These are phyloP conservation scores for Eilema griseolum DNA, from an alignment of 2,888 invertebrate genomes.

Conservation along the genomic window DNA sequence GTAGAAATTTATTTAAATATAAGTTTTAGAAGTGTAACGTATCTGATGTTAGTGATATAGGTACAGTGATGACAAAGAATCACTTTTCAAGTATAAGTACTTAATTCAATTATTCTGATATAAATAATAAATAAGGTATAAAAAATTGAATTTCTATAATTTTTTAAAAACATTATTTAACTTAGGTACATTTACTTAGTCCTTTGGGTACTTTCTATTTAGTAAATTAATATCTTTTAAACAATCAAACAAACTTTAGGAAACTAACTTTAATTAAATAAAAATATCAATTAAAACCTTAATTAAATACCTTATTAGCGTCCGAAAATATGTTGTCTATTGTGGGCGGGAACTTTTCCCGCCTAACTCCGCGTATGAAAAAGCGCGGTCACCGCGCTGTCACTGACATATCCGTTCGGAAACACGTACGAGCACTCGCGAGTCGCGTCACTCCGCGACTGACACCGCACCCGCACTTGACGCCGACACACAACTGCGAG, in stretches of 20 bases:
- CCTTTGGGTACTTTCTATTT: background rate
- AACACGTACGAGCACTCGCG: constrained; percentile 68
- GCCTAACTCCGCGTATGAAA: constrained; percentile 75
- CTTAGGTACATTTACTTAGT: too few species aligned
- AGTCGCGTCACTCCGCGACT: constrained; percentile 68
- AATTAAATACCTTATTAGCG: constrained; percentile 83
- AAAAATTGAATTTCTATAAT: too few species aligned
- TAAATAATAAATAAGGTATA: too few species aligned
- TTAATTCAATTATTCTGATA: too few species aligned
- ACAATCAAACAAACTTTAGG: constrained; percentile 23
- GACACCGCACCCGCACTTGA: constrained; percentile 52
- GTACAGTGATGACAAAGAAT: too few species aligned
- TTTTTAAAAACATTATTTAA: too few species aligned
- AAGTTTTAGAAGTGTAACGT: too few species aligned
- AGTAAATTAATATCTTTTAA: background rate
- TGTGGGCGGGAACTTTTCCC: constrained; percentile 84
- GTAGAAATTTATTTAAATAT: too few species aligned
- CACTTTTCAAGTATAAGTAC: too few species aligned
- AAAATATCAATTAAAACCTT: background rate
- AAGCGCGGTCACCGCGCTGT: constrained; percentile 82
- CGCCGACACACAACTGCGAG: constrained; percentile 64
- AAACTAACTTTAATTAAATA: constrained; percentile 8
- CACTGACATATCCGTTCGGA: constrained; percentile 69
- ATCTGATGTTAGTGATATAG: too few species aligned
- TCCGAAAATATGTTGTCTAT: constrained; percentile 86